Evolutionary conservation across 2,888 invertebrate species (phyloP).

Genomic region (Endotricha flammealis): DNA sequence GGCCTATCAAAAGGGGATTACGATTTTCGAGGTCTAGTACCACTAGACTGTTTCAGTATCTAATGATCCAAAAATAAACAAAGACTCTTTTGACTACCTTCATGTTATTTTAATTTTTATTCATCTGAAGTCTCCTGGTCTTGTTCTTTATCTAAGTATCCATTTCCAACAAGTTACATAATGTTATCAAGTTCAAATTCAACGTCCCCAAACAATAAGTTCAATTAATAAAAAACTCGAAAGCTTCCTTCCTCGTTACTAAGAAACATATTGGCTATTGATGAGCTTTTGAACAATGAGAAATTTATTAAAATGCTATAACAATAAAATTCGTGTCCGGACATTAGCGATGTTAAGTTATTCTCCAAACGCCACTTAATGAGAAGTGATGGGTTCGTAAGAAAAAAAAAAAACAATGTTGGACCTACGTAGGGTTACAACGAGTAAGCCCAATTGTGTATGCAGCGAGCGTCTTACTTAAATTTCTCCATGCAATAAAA

Average conservation of each 20-base stretch:
- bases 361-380: slow-evolving; percentile 77
- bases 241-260: slow-evolving; percentile 66
- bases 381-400: slow-evolving; percentile 78
- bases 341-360: slow-evolving; percentile 75
- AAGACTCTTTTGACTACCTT: no score
- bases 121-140: no score
- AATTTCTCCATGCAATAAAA: slow-evolving; percentile 67
- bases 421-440: slow-evolving; percentile 52
- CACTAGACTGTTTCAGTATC: no score
- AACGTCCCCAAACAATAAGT: no score
- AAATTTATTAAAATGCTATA: slow-evolving; percentile 76
- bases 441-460: slow-evolving; percentile 53
- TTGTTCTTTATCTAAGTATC: no score
- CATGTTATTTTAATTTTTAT: no score
- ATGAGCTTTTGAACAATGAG: slow-evolving; percentile 61
- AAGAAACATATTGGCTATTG: slow-evolving; percentile 53
- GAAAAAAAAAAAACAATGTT: slow-evolving; percentile 73
- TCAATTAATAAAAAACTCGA: slow-evolving; percentile 43
- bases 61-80: no score
- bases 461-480: slow-evolving; percentile 60
- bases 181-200: no score
- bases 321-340: slow-evolving; percentile 77
- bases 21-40: no score
- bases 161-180: no score
- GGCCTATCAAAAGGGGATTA: no score